Evolutionary conservation across 2,797 vertebrate genomes (phyloP).

Genomic region (Helostoma temminkii): DNA sequence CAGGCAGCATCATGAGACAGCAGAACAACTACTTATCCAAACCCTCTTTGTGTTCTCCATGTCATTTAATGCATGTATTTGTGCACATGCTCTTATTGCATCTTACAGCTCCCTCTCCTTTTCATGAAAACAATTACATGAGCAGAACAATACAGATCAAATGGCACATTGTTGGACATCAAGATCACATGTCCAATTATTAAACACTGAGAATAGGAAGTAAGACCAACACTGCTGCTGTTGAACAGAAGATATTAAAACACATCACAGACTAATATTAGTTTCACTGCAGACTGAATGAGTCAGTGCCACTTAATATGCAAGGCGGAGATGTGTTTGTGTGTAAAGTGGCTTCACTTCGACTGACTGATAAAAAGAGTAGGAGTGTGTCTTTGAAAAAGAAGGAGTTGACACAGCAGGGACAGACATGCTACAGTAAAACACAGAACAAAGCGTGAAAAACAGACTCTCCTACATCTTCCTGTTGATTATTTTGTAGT

Average conservation of each 20-base stretch:
- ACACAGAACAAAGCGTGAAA: slow-evolving; percentile 16
- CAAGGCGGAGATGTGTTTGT: slow-evolving; percentile 14
- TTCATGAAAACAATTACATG: background rate
- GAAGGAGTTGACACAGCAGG: slow-evolving; percentile 1
- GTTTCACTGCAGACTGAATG: slow-evolving; percentile 13
- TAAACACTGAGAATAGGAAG: slow-evolving; percentile 13
- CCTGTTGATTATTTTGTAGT: background rate
- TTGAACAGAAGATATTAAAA: slow-evolving; percentile 24
- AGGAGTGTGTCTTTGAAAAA: slow-evolving; percentile 14
- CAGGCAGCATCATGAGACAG: no score
- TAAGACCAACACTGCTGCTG: background rate
- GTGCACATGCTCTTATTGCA: background rate
- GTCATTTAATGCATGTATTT: no score
- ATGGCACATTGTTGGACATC: slow-evolving; percentile 3
- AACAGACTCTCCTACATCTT: slow-evolving; percentile 4
- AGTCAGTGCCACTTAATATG: slow-evolving; percentile 28
- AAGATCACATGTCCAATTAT: background rate
- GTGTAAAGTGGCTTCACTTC: slow-evolving; percentile 18
- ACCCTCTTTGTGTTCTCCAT: no score
- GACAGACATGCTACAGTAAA: slow-evolving; percentile 7
- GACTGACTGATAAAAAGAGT: slow-evolving; percentile 10
- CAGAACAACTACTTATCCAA: no score
- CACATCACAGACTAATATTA: slow-evolving; percentile 4
- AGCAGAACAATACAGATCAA: slow-evolving; percentile 13
- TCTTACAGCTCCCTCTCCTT: background rate